These are phyloP conservation scores for Hydrozoanthus gracilis DNA, from an alignment of 92 coral and sea anemone species.

Conservation along the genomic window DNA sequence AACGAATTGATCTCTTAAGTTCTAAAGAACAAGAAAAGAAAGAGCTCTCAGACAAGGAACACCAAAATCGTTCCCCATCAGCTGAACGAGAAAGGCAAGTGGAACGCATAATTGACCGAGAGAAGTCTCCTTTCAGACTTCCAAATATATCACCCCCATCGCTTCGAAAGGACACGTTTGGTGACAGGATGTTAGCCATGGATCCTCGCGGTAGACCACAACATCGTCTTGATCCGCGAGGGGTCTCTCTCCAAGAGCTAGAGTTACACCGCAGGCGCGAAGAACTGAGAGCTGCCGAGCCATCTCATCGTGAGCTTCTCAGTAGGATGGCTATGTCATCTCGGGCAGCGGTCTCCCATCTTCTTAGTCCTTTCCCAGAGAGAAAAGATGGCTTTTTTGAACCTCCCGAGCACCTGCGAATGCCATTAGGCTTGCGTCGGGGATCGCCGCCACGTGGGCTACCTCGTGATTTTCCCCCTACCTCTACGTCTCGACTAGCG, in stretches of 20 bases:
- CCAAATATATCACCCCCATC: constrained; percentile 76
- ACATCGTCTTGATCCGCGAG: constrained; percentile 75
- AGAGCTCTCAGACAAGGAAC: constrained; percentile 33
- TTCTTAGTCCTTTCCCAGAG: constrained; percentile 49
- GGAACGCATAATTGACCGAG: constrained; percentile 30
- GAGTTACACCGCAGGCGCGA: constrained; percentile 82
- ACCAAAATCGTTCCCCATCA: constrained; percentile 33
- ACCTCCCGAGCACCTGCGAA: constrained; percentile 56
- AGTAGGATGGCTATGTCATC: constrained; percentile 85
- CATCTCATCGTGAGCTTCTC: constrained; percentile 87
- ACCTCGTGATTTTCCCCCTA: constrained; percentile 72
- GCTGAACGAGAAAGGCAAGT: constrained; percentile 31
- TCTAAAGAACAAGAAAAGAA: constrained; percentile 80
- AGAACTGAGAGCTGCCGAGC: constrained; percentile 70
- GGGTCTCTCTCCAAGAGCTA: constrained; percentile 73
- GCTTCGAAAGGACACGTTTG: constrained; percentile 66
- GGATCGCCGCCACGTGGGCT: constrained; percentile 67
- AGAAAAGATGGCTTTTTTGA: constrained; percentile 71
- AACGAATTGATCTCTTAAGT: constrained; percentile 67
- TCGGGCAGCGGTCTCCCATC: constrained; percentile 30
- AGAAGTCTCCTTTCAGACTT: constrained; percentile 50
- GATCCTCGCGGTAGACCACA: constrained; percentile 57
- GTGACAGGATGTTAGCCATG: constrained; percentile 58
- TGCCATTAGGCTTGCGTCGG: constrained; percentile 66
- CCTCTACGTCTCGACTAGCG: constrained; percentile 81